Evolutionary conservation across 2,797 vertebrate genomes (phyloP), one percentile per base, ranked within the genome.

Genomic region (Decapterus maruadsi): DNA sequence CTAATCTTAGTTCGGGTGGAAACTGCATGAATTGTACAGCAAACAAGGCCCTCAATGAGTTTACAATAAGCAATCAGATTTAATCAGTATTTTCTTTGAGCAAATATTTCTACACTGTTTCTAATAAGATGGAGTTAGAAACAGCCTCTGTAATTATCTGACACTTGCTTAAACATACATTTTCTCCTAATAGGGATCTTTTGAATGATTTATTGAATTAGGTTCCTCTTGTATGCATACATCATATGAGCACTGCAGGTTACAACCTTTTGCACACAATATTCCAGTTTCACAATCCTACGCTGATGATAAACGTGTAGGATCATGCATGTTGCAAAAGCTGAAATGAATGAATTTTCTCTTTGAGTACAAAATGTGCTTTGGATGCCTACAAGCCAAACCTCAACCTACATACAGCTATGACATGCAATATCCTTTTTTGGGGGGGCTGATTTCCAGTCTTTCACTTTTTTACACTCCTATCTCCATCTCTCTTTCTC

Each of bases 61-160:
- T 84, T 79, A 79, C 48, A 63, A 60, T 61, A 38, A 69, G 61
- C 72, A 84, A 86, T 82, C 77, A 31, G 34, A 82, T 86, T 86
- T 34, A 34, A 65, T 26, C 73, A 77, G 45, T 62, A 77, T 61
- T 82, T 79, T 66, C 38, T 72, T 59, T 2, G 11, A 50, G 11
- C 4, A 20, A 59, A 58, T 54, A 31, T 48, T 60, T 66, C n/a
- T 59, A n/a, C 5, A 12, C 6, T 56, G 58, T 60, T 45, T 74
- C 19, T 19, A 54, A 67, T 54, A 9, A 19, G 59, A 68, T 66
- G 14, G 20, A 43, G 53, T 72, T 48, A 50, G 19, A 20, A 81
- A 57, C 50, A 19, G 48, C 19, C n/a, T 36, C 4, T 19, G 45
- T 43, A 51, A 66, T 79, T 42, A 46, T 38, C 57, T 75, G 22